Percentiles rank a stretch among this genome's conserved stretches.
These are phyloP conservation scores for Muntiacus muntjak DNA, from an alignment of 2,113 vertebrate species.

Conservation along the genomic window DNA sequence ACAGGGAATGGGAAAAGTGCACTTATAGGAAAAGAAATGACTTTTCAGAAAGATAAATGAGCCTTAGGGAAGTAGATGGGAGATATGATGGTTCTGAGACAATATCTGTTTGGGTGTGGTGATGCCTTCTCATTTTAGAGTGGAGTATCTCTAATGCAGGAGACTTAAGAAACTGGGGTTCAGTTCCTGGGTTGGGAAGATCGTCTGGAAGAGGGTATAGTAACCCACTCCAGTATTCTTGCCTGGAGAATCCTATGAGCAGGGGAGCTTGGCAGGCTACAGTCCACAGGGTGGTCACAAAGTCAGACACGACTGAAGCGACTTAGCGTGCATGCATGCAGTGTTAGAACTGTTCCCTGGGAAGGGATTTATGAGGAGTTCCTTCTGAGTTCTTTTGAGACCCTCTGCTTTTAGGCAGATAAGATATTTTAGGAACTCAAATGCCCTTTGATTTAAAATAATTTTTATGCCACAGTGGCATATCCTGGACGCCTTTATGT, in stretches of 20 bases:
- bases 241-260: not conserved
- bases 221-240: not conserved
- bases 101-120: not conserved
- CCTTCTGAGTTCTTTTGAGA: not conserved
- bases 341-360: not conserved
- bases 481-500: not conserved
- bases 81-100: not conserved
- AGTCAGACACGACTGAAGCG: accelerated
- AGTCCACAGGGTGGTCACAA: not conserved
- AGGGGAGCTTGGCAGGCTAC: not conserved
- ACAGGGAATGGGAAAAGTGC: not conserved
- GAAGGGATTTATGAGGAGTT: not conserved
- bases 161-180: not conserved
- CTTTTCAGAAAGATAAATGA: not conserved
- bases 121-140: not conserved
- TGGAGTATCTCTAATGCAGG: not conserved
- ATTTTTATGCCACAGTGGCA: not conserved
- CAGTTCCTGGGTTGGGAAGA: not conserved
- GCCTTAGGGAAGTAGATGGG: not conserved
- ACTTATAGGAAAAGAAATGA: not conserved
- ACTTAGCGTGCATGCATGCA: not conserved
- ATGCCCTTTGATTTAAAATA: not conserved
- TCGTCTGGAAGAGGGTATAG: not conserved
- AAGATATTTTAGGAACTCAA: not conserved
- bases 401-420: not conserved